Evolutionary conservation across 37 sponge, comb jelly and placozoan genomes (phyloP), one percentile per base, ranked within the genome.

Genomic region (Amphimedon queenslandica): DNA sequence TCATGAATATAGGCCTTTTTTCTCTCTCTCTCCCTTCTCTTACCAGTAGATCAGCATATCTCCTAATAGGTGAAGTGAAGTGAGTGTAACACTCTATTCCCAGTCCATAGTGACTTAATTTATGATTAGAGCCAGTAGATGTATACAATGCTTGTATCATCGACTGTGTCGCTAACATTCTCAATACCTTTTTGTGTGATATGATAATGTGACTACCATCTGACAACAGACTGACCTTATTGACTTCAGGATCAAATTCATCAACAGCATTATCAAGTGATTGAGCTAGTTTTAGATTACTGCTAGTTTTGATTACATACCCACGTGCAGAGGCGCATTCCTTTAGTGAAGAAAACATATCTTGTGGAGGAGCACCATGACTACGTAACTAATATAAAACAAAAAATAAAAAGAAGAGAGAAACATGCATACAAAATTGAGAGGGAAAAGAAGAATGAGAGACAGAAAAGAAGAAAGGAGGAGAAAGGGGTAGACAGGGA

Each of bases 31-130:
- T n/a, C n/a, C n/a, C n/a, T n/a, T n/a, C n/a, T n/a, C 55, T 32
- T 58, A 90, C 90, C 68, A 90, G 67, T 2, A 90, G 37, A 68
- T 90, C 90, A 16, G 90, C 87, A 66, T 90, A 90, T 84, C 90
- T 75, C 57, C 90, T 75, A 73, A 90, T 90, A 42, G 90, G 90
- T 5, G 90, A 90, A 0, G 90, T 90, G 78, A 90, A 90, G 77
- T 90, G 90, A 8, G 90, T 90, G 69, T 90, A 90, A 51, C 40
- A 66, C 33, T 90, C 77, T 30, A 90, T 74, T n/a, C 64, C 90
- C 75, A 90, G 75, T 4, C 90, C 90, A 60, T 90, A 90, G 41
- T 90, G 90, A 53, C 33, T 37, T 72, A 81, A 81, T 25, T 76
- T 32, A 24, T 84, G 68, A 25, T 37, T 40, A 36, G 71, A 34